Evolutionary conservation across 2,797 vertebrate genomes (phyloP).

Genomic region (Heteromormyrus szaboi): DNA sequence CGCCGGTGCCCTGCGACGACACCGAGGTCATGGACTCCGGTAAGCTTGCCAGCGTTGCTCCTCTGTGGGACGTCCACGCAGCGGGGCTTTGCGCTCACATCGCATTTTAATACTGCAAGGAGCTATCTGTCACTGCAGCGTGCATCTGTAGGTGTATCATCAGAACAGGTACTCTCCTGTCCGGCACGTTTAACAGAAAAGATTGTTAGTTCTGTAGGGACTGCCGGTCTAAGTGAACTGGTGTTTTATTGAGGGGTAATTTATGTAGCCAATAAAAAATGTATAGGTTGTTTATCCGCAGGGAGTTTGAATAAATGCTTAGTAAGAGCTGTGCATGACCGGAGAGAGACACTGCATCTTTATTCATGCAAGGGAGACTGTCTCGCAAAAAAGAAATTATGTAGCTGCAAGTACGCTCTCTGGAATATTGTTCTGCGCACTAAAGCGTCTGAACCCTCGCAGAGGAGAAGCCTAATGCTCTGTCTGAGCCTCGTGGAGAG

Average conservation of each 20-base stretch:
- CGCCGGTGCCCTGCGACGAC: slow-evolving; percentile 81
- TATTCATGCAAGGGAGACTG: neutral
- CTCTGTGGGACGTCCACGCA: neutral
- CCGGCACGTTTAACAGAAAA: neutral
- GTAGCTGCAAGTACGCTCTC: neutral
- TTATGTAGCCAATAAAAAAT: neutral
- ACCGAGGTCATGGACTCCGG: slow-evolving; percentile 73
- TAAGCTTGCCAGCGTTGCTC: slow-evolving; percentile 36
- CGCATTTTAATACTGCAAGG: neutral
- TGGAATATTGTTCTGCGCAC: neutral
- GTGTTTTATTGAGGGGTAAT: neutral
- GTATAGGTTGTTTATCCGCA: neutral
- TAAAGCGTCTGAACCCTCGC: neutral
- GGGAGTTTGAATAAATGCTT: neutral
- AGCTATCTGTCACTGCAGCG: neutral
- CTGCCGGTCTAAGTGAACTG: neutral
- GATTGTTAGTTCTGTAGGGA: neutral
- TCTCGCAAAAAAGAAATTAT: neutral
- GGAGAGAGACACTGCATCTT: neutral
- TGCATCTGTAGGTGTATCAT: neutral
- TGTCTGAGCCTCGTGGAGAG: slow-evolving; percentile 71
- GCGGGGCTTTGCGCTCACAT: neutral
- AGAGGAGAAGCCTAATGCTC: slow-evolving; percentile 60
- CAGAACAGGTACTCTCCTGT: neutral
- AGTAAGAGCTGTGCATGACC: too few relatives aligned